These are phyloP conservation scores for Lordiphosa fenestrarum DNA, from an alignment of 2,888 invertebrate genomes.

Conservation along the genomic window DNA sequence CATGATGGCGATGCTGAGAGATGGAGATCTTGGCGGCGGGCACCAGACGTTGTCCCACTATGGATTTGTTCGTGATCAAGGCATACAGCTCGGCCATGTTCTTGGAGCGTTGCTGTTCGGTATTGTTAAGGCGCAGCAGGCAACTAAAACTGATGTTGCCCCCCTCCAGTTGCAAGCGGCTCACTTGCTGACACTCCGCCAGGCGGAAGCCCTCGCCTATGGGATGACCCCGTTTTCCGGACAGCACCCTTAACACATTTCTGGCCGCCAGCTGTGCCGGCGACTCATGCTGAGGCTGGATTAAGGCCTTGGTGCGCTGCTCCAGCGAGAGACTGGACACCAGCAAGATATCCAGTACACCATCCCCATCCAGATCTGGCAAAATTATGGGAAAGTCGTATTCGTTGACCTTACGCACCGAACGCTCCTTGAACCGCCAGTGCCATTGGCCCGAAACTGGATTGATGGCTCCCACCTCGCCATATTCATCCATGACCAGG, in stretches of 20 bases:
- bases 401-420: conserved; percentile 81
- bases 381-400: conserved; percentile 87
- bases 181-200: conserved; percentile 83
- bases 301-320: conserved; percentile 66
- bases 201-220: conserved; percentile 84
- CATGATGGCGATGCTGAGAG: conserved; percentile 82
- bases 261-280: conserved; percentile 76
- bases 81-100: conserved; percentile 80
- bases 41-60: conserved; percentile 70
- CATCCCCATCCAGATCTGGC: conserved; percentile 87
- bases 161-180: conserved; percentile 82
- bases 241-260: conserved; percentile 85
- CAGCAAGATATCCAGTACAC: conserved; percentile 85
- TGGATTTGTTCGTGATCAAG: conserved; percentile 79
- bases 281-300: conserved; percentile 43
- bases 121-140: conserved; percentile 82
- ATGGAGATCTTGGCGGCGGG: conserved; percentile 80
- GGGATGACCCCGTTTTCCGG: conserved; percentile 85
- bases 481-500: conserved; percentile 87
- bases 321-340: conserved; percentile 81
- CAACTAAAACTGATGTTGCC: conserved; percentile 82
- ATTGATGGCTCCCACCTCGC: conserved; percentile 84
- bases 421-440: conserved; percentile 80
- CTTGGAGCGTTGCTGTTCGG: conserved; percentile 82
- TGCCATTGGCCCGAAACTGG: conserved; percentile 83